A percentile compares a stretch with the other conserved stretches of the same genome.
These are phyloP conservation scores for Brachionus asplanchnoidis DNA, from an alignment of 1,140 invertebrate species.

Conservation along the genomic window DNA sequence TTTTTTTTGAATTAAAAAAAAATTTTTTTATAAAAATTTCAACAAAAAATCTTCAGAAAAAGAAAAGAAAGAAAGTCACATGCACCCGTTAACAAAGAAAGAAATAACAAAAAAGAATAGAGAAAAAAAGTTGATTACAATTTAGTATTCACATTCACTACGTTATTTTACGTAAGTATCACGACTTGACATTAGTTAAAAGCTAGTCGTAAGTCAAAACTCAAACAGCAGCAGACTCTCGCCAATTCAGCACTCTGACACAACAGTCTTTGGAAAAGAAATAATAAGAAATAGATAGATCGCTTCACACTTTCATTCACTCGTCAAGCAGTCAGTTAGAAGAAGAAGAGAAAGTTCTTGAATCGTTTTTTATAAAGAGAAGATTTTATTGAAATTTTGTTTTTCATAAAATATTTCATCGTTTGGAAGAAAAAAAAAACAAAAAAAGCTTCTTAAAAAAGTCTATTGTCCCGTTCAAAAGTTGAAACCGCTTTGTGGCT, in stretches of 20 bases:
- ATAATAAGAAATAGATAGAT: not conserved
- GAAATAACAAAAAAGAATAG: not conserved
- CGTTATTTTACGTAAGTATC: slow-evolving; percentile 22
- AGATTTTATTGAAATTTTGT: slow-evolving; percentile 23
- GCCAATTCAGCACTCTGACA: not conserved
- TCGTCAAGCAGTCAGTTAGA: not conserved
- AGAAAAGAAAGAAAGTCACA: slow-evolving; percentile 16
- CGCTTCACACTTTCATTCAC: not conserved
- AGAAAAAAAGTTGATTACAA: not conserved
- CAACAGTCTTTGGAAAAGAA: not conserved
- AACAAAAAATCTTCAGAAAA: slow-evolving; percentile 16
- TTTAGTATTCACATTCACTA: slow-evolving; percentile 30
- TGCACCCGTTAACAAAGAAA: not conserved
- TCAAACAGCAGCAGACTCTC: slow-evolving; percentile 29
- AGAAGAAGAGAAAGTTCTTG: not conserved
- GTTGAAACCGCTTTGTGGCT: slow-evolving; percentile 32
- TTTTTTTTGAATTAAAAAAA: not conserved
- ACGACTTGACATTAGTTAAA: not conserved
- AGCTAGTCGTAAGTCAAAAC: not conserved
- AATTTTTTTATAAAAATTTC: slow-evolving; percentile 10
- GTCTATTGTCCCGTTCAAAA: not conserved
- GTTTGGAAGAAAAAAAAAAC: not conserved
- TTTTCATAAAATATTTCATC: not conserved
- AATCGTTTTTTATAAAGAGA: not conserved
- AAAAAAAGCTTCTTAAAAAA: slow-evolving; percentile 14